Percentiles rank a stretch among this genome's conserved stretches.
Evolutionary conservation across 2,888 invertebrate genomes (phyloP).

Genomic region (Pinctada fucata): DNA sequence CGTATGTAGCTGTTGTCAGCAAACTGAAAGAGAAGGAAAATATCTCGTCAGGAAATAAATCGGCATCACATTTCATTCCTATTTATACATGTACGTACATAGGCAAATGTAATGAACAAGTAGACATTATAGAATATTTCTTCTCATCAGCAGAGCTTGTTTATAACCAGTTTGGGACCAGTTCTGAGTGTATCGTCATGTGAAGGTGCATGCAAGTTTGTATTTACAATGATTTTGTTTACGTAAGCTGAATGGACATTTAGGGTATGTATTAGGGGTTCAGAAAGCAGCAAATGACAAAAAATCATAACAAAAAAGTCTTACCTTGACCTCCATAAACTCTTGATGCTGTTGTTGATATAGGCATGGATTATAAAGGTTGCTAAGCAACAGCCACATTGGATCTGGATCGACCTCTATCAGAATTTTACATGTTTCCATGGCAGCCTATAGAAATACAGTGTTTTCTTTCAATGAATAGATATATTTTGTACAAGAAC

Average conservation of each 20-base stretch:
- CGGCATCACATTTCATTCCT: too few relatives aligned
- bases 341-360: slow-evolving; percentile 48
- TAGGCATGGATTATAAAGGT: slow-evolving; percentile 48
- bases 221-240: neutral
- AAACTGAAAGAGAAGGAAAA: slow-evolving; percentile 28
- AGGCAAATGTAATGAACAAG: too few relatives aligned
- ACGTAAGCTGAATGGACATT: too few relatives aligned
- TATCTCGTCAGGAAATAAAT: too few relatives aligned
- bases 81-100: too few relatives aligned
- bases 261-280: too few relatives aligned
- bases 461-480: neutral
- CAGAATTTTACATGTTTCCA: slow-evolving; percentile 51
- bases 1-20: neutral
- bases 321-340: slow-evolving; percentile 55
- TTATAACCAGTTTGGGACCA: too few relatives aligned
- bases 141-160: too few relatives aligned
- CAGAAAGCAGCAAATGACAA: too few relatives aligned
- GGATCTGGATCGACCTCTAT: slow-evolving; percentile 54
- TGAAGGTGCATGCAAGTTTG: neutral
- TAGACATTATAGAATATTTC: too few relatives aligned
- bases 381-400: slow-evolving; percentile 60
- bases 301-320: too few relatives aligned
- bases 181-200: neutral
- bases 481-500: neutral
- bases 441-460: slow-evolving; percentile 50